phyloP scores from a whole-genome alignment of 2,888 invertebrate genomes.

The Antheraea assamensis region DNA sequence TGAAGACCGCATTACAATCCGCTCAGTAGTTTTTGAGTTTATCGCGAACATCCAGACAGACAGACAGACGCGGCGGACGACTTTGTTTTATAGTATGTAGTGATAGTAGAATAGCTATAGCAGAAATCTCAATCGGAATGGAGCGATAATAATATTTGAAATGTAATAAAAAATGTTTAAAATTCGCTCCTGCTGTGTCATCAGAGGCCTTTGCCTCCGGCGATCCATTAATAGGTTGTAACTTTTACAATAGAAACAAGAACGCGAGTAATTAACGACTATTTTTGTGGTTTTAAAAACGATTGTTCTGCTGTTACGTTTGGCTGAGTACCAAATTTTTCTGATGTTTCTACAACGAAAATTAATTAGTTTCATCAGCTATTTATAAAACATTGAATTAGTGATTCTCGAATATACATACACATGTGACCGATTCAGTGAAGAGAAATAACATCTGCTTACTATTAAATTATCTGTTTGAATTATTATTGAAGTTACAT shows the following conservation, averaged over 20 bases:
- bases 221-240: slow-evolving; percentile 15
- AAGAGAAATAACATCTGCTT: not conserved
- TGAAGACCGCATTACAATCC: too few species aligned
- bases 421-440: not conserved
- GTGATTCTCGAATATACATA: not conserved
- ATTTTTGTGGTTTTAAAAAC: slow-evolving; percentile 24
- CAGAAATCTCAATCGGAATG: not conserved
- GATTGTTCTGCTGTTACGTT: slow-evolving; percentile 28
- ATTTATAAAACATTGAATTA: slow-evolving; percentile 15
- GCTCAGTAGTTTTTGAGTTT: too few species aligned
- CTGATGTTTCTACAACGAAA: slow-evolving; percentile 27
- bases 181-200: not conserved
- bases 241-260: slow-evolving; percentile 19
- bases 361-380: slow-evolving; percentile 25
- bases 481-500: too few species aligned
- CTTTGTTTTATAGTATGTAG: too few species aligned
- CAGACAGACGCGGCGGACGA: not conserved
- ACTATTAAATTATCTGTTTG: not conserved
- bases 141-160: not conserved
- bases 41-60: too few species aligned
- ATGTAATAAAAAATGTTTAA: not conserved
- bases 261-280: slow-evolving; percentile 21
- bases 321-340: slow-evolving; percentile 36
- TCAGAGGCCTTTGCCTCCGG: slow-evolving; percentile 13
- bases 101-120: not conserved